These are phyloP conservation scores for Panonychus citri DNA, from an alignment of 1,140 invertebrate species.

Conservation along the genomic window DNA sequence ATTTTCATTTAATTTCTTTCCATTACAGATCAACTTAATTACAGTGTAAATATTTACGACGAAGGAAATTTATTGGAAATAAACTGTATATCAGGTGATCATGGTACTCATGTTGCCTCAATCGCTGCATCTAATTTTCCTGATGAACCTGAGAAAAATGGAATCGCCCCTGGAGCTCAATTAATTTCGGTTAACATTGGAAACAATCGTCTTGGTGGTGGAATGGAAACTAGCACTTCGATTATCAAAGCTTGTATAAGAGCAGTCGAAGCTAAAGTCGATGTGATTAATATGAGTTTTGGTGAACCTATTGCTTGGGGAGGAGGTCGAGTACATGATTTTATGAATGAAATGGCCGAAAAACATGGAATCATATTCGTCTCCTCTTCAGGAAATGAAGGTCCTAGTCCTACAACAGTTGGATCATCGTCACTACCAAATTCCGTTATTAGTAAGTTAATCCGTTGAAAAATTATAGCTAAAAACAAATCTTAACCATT, in stretches of 20 bases:
- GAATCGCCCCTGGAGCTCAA: slow-evolving; percentile 86
- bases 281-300: slow-evolving; percentile 95
- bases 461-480: too few relatives aligned
- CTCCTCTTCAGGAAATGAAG: slow-evolving; percentile 76
- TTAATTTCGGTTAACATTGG: slow-evolving; percentile 76
- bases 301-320: slow-evolving; percentile 80
- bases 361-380: slow-evolving; percentile 80
- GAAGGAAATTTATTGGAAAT: slow-evolving; percentile 77
- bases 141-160: slow-evolving; percentile 66
- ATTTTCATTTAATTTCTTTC: slow-evolving; percentile 1
- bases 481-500: too few relatives aligned
- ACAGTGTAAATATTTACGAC: slow-evolving; percentile 77
- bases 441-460: slow-evolving; percentile 42
- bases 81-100: slow-evolving; percentile 55
- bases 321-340: slow-evolving; percentile 56
- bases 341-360: slow-evolving; percentile 70
- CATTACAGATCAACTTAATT: slow-evolving; percentile 48
- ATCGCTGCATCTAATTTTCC: slow-evolving; percentile 83
- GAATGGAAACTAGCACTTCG: slow-evolving; percentile 89
- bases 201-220: slow-evolving; percentile 49
- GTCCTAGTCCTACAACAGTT: slow-evolving; percentile 72
- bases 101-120: slow-evolving; percentile 89
- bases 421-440: slow-evolving; percentile 48
- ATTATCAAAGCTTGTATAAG: slow-evolving; percentile 38
- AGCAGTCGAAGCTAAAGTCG: slow-evolving; percentile 29